Evolutionary conservation across 1,140 invertebrate species (phyloP).

Genomic region (Drosophila equinoxialis): DNA sequence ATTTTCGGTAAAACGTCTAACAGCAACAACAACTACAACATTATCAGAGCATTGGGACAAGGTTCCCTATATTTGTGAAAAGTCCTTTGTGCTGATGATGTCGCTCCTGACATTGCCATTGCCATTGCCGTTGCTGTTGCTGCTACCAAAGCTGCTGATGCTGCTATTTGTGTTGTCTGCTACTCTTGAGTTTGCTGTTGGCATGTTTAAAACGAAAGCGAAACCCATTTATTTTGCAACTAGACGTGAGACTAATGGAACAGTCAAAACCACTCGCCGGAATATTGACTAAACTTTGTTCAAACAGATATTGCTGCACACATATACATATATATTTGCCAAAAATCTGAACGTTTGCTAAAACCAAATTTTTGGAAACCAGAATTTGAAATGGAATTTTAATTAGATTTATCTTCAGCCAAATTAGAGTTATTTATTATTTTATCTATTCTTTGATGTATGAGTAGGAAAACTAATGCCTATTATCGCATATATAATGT

Average conservation of each 20-base stretch:
- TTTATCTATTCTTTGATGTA: too few relatives aligned
- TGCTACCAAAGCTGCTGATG: neutral
- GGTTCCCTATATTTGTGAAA: neutral
- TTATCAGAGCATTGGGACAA: constrained; percentile 21
- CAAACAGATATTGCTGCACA: constrained; percentile 42
- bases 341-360: constrained; percentile 24
- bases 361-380: neutral
- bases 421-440: too few relatives aligned
- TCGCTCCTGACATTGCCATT: constrained; percentile 1
- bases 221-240: constrained; percentile 41
- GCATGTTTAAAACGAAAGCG: constrained; percentile 18
- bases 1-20: constrained; percentile 61
- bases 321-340: constrained; percentile 28
- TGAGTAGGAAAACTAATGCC: too few relatives aligned
- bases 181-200: constrained; percentile 26
- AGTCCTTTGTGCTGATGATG: neutral
- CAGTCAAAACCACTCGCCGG: constrained; percentile 45
- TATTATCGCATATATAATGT: too few relatives aligned
- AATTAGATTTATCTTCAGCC: neutral
- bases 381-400: neutral
- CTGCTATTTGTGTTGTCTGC: constrained; percentile 22
- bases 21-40: constrained; percentile 34
- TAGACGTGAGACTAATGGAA: constrained; percentile 52
- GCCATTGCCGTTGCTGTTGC: neutral
- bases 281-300: constrained; percentile 46